These are phyloP conservation scores for Trypoxylus dichotomus DNA, from an alignment of 1,140 invertebrate genomes.

Conservation along the genomic window DNA sequence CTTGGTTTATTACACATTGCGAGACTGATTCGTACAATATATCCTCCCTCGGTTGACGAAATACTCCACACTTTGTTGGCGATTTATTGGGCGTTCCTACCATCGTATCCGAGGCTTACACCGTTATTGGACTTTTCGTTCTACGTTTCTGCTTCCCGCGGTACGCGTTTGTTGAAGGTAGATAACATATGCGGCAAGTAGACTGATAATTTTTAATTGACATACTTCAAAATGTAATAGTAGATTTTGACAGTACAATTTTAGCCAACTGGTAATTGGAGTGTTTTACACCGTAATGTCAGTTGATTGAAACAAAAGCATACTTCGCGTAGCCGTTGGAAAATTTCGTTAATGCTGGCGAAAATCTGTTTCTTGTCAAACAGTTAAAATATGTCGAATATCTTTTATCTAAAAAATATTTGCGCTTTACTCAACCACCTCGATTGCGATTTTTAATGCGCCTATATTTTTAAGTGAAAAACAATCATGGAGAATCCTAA, in stretches of 20 bases:
- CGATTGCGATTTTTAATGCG: no score
- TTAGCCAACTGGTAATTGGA: not conserved
- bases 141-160: not conserved
- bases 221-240: not conserved
- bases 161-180: no score
- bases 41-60: constrained; percentile 28
- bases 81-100: not conserved
- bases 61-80: not conserved
- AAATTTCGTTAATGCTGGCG: no score
- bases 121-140: not conserved
- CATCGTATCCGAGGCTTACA: not conserved
- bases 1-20: not conserved
- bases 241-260: not conserved
- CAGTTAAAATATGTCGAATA: no score
- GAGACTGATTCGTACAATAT: not conserved
- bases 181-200: not conserved
- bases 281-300: not conserved
- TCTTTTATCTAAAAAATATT: no score
- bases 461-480: no score
- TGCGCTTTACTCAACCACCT: no score
- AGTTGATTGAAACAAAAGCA: not conserved
- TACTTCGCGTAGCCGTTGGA: no score
- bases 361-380: no score
- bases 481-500: no score
- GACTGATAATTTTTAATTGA: not conserved